These are phyloP conservation scores for Astreopora myriophthalma DNA, from an alignment of 64 coral and sea anemone species.

Conservation along the genomic window DNA sequence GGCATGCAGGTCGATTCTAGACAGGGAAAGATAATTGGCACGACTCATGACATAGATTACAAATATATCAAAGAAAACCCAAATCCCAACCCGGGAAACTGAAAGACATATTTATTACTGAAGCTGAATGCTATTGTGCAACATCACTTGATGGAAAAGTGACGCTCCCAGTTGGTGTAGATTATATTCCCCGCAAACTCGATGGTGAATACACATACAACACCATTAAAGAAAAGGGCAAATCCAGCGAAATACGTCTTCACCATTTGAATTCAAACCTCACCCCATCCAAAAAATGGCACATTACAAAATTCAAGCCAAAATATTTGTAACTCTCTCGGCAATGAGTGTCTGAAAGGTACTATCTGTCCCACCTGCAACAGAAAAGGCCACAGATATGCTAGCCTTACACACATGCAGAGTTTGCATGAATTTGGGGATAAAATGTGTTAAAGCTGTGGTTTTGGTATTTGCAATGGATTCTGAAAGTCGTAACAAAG, in stretches of 20 bases:
- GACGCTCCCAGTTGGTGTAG: constrained; percentile 54
- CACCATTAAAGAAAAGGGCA: constrained; percentile 42
- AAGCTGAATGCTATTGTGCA: constrained; percentile 43
- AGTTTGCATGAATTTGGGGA: constrained; percentile 34
- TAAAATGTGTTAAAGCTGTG: constrained; percentile 26
- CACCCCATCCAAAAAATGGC: constrained; percentile 47
- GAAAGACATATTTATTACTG: constrained; percentile 56
- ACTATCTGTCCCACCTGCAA: too few relatives aligned
- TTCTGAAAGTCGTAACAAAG: constrained; percentile 38
- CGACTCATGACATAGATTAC: constrained; percentile 47
- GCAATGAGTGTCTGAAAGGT: constrained; percentile 9
- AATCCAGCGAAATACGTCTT: constrained; percentile 52
- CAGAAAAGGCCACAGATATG: too few relatives aligned
- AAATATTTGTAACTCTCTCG: neutral
- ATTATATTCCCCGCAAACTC: constrained; percentile 43
- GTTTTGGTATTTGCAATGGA: constrained; percentile 35
- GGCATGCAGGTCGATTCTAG: constrained; percentile 58
- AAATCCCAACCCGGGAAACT: constrained; percentile 37
- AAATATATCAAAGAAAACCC: constrained; percentile 26
- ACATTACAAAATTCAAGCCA: constrained; percentile 43
- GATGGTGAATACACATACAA: constrained; percentile 36
- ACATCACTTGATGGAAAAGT: constrained; percentile 48
- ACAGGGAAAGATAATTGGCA: constrained; percentile 53
- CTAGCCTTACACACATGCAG: too few relatives aligned
- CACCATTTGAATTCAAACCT: constrained; percentile 31